These are phyloP conservation scores for Aeoliscus strigatus DNA, from an alignment of 2,797 vertebrate species.

Conservation along the genomic window DNA sequence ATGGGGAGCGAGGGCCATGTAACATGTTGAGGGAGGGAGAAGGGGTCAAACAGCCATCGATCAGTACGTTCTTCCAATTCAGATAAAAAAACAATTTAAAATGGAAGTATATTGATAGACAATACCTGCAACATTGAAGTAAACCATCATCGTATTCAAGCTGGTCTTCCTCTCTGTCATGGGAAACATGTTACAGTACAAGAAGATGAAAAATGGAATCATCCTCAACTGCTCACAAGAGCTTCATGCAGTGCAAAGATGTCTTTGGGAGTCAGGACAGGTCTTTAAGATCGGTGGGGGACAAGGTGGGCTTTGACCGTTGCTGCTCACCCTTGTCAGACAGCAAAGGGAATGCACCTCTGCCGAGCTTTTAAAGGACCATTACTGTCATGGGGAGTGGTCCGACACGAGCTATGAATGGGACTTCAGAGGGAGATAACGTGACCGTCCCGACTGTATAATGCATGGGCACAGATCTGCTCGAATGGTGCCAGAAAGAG, in stretches of 20 bases:
- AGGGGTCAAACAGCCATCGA: slow-evolving; percentile 47
- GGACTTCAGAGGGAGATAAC: slow-evolving; percentile 41
- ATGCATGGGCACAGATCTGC: slow-evolving; percentile 32
- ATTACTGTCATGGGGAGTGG: slow-evolving; percentile 55
- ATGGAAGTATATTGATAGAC: too few species aligned
- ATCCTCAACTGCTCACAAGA: slow-evolving; percentile 32
- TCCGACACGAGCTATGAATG: slow-evolving; percentile 38
- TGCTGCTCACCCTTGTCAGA: slow-evolving; percentile 45
- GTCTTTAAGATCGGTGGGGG: slow-evolving; percentile 14
- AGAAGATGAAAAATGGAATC: slow-evolving; percentile 29
- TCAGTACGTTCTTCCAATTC: not conserved
- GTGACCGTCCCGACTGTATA: slow-evolving; percentile 31
- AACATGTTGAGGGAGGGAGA: slow-evolving; percentile 53
- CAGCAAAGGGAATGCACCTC: slow-evolving; percentile 49
- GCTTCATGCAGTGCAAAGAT: slow-evolving; percentile 39
- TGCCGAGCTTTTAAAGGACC: slow-evolving; percentile 59
- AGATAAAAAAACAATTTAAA: too few species aligned
- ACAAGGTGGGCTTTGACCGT: slow-evolving; percentile 32
- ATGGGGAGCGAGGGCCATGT: slow-evolving; percentile 71
- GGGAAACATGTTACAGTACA: slow-evolving; percentile 34
- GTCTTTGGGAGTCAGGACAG: slow-evolving; percentile 7
- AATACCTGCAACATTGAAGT: too few species aligned
- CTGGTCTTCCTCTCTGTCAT: slow-evolving; percentile 16
- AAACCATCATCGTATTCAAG: too few species aligned
- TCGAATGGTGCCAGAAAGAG: slow-evolving; percentile 40